phyloP scores from a whole-genome alignment of 2,888 invertebrate species.

The Acleris holmiana region DNA sequence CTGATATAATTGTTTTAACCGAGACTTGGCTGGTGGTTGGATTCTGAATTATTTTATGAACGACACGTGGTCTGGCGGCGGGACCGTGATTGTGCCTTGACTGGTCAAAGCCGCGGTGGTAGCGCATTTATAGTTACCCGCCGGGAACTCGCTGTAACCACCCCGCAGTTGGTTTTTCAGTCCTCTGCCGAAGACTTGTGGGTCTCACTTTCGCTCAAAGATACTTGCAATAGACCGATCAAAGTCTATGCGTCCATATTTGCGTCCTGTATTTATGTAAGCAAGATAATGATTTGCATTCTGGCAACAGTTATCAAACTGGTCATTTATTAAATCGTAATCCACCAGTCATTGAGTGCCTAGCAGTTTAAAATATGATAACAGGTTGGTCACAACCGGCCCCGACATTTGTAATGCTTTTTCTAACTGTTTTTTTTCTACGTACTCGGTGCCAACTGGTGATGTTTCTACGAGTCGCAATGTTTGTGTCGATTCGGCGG shows the following conservation, averaged over 20 bases:
- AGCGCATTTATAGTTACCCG: slow-evolving; percentile 13
- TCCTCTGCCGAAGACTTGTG: slow-evolving; percentile 13
- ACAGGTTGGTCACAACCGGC: too few relatives aligned
- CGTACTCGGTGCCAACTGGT: too few relatives aligned
- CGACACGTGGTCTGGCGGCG: slow-evolving; percentile 7
- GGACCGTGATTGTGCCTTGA: neutral
- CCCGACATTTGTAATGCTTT: too few relatives aligned
- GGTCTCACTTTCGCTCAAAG: too few relatives aligned
- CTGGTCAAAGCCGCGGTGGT: slow-evolving; percentile 7
- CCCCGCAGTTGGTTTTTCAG: neutral
- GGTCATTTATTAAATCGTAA: too few relatives aligned
- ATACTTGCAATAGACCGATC: too few relatives aligned
- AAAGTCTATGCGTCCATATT: neutral
- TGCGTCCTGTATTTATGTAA: slow-evolving; percentile 17
- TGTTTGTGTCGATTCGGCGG: too few relatives aligned
- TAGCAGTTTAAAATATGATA: too few relatives aligned
- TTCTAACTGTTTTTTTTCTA: too few relatives aligned
- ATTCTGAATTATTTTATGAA: slow-evolving; percentile 10
- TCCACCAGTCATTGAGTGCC: too few relatives aligned
- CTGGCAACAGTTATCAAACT: slow-evolving; percentile 5
- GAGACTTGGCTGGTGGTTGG: neutral
- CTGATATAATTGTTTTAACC: slow-evolving; percentile 5
- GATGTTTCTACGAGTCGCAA: too few relatives aligned
- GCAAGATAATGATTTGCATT: neutral
- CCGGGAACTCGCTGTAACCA: neutral